Percentiles rank a stretch among this genome's conserved stretches.
Conservation (phyloP, 2,888 invertebrate genomes). For the Epistrophe grossulariae region DNA sequence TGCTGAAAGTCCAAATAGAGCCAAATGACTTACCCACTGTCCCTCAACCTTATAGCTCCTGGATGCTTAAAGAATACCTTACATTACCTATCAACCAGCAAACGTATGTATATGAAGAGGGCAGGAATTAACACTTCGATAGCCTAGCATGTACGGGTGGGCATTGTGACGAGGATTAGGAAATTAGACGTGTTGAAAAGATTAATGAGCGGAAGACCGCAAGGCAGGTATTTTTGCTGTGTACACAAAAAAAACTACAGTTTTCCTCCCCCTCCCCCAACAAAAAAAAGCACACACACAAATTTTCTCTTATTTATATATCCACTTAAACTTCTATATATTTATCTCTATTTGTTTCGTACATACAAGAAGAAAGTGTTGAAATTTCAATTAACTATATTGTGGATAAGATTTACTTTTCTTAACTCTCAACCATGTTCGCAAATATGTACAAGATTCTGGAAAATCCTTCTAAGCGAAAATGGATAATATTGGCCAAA, state of each 20-base stretch:
- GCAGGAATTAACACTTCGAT: constrained; percentile 54
- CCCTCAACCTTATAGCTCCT: background rate
- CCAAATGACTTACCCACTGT: constrained; percentile 42
- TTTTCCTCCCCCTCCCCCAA: background rate
- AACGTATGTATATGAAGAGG: constrained; percentile 3
- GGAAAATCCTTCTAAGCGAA: background rate
- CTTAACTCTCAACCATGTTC: constrained; percentile 15
- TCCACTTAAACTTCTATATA: background rate
- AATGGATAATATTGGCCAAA: constrained; percentile 55
- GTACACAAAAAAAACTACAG: constrained; percentile 17
- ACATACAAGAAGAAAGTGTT: constrained; percentile 43
- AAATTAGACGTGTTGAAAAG: constrained; percentile 72
- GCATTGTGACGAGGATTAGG: constrained; percentile 50
- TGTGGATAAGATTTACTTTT: constrained; percentile 38
- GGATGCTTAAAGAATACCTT: constrained; percentile 10
- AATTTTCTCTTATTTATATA: background rate
- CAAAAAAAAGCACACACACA: background rate
- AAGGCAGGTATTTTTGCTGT: constrained; percentile 19
- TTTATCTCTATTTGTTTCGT: background rate
- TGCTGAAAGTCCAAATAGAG: constrained; percentile 49
- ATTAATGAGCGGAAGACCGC: constrained; percentile 68
- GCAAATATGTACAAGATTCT: constrained; percentile 43
- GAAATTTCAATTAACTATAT: constrained; percentile 69
- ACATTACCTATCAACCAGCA: background rate
- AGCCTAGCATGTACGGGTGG: constrained; percentile 33